phyloP scores from a whole-genome alignment of 2,888 invertebrate genomes.

The Cheiracanthium punctorium region DNA sequence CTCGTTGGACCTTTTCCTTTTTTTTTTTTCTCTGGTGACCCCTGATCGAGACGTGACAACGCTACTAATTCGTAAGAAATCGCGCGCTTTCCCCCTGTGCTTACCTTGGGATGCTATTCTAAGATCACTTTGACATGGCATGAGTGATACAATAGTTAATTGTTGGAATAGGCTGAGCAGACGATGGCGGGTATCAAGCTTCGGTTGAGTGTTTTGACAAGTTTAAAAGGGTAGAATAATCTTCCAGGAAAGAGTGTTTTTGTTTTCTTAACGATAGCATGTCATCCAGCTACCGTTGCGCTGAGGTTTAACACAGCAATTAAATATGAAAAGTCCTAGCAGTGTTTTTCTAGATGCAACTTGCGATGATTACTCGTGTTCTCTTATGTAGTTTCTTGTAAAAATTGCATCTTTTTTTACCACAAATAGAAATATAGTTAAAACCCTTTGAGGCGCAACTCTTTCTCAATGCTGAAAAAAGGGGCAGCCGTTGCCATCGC shows the following conservation, averaged over 20 bases:
- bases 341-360: no score
- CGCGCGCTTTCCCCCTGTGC: not conserved
- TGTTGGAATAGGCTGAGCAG: conserved; percentile 38
- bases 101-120: conserved; percentile 49
- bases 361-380: no score
- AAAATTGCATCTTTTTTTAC: no score
- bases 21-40: conserved; percentile 27
- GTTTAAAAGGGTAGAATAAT: not conserved
- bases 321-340: no score
- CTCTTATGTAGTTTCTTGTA: no score
- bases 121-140: conserved; percentile 31
- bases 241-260: not conserved
- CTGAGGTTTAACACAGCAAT: not conserved
- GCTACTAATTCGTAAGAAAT: conserved; percentile 28
- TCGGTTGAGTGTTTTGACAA: not conserved
- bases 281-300: not conserved
- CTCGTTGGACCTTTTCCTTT: conserved; percentile 37
- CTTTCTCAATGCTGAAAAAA: no score
- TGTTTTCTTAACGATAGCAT: not conserved
- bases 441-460: no score
- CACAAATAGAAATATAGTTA: no score
- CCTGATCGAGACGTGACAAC: conserved; percentile 38
- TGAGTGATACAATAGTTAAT: conserved; percentile 66
- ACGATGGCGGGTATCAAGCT: conserved; percentile 19
- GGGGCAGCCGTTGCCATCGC: no score